Conservation (phyloP, 2,888 invertebrate species). For the Caenorhabditis uteleia region DNA sequence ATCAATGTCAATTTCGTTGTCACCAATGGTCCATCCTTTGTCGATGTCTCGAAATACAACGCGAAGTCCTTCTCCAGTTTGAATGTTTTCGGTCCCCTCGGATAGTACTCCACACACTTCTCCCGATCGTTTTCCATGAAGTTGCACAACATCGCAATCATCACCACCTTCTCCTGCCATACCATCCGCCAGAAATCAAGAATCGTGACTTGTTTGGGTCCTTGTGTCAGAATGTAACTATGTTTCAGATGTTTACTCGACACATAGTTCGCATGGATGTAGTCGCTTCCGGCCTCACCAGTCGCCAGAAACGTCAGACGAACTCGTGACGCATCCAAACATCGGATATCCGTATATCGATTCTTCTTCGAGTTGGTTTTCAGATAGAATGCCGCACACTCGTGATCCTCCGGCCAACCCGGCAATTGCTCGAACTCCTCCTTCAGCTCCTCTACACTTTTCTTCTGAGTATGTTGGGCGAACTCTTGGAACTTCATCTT, state of each 20-base stretch:
- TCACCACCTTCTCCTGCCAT: constrained; percentile 39
- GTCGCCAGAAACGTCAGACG: background rate
- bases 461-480: background rate
- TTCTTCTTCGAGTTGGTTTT: background rate
- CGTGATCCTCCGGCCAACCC: background rate
- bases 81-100: too few relatives aligned
- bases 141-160: constrained; percentile 43
- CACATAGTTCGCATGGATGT: background rate
- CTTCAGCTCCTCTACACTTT: background rate
- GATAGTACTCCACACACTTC: constrained; percentile 41
- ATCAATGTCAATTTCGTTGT: background rate
- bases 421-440: background rate
- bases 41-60: background rate
- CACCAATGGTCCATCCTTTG: background rate
- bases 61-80: too few relatives aligned
- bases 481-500: background rate
- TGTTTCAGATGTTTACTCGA: background rate
- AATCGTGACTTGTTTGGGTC: background rate
- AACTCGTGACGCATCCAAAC: background rate
- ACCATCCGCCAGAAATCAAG: constrained; percentile 37
- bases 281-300: background rate
- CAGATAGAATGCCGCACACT: background rate
- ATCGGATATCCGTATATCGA: background rate
- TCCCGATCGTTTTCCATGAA: constrained; percentile 30
- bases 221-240: background rate